Evolutionary conservation across 2,113 vertebrate species (phyloP), one percentile per base, ranked within the genome.

Genomic region (Numida meleagris): DNA sequence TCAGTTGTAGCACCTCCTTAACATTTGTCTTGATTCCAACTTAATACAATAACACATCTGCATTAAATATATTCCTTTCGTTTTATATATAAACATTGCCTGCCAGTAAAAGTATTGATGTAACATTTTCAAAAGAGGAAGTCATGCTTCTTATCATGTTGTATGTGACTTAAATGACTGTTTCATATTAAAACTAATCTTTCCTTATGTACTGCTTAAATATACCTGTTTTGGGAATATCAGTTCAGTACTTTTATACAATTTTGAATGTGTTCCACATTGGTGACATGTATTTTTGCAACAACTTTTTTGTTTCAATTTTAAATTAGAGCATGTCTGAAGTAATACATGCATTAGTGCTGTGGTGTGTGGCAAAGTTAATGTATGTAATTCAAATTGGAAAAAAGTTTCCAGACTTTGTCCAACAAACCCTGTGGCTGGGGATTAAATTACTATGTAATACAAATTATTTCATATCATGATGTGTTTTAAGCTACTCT

Each of bases 381-480:
- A 97, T 97, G 97, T 97, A 95, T 77, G 97, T 98, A 98, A 98
- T 98, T 98, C 98, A 98, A 98, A 98, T 98, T 98, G 98, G 98
- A 98, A 97, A 88, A 96, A 95, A 90, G 94, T 97, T 97, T 97
- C 97, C 97, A 98, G 97, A 97, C 98, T 98, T 97, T 98, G 97
- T 98, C 98, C 97, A 97, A 96, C 97, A 79, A 97, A 94, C 97
- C 96, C 95, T 96, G 95, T 96, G 96, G 77, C 95, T 96, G 97
- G 97, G 96, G 97, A 98, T 96, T 86, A 96, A 98, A 98, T 98
- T 98, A 98, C 98, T 98, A 97, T 98, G 98, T 98, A 98, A 98
- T 98, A 96, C 96, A 97, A 97, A 97, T 97, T 84, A 96, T 95
- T 97, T 97, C 96, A 95, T 97, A 96, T 94, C 93, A 96, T 74